Evolutionary conservation across 2,113 vertebrate species (phyloP), one percentile per base, ranked within the genome.

Genomic region (Pelecanus crispus): DNA sequence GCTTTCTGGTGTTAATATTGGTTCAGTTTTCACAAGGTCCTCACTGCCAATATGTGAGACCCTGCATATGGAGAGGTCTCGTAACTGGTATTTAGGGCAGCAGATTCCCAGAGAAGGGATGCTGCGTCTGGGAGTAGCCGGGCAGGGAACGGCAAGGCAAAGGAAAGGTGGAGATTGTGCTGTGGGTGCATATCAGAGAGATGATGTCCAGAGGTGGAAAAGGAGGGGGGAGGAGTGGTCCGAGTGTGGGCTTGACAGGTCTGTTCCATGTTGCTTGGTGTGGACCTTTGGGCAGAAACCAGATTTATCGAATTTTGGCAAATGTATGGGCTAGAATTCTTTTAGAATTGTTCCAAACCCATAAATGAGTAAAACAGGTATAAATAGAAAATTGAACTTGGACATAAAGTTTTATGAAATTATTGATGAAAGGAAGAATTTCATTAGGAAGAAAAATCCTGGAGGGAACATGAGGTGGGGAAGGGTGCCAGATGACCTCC

Each of bases 11-110:
- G 20, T 59, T 78, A 40, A 32, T 34, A 25, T 2, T 47, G 17
- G 4, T n/a, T 81, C 18, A 10, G 31, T 52, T 81, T 80, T 31
- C 49, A 21, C 4, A 32, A 63, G 28, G 14, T 38, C 3, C 29
- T 62, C 34, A n/a, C 16, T 59, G 38, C 17, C 55, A 20, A 8
- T 24, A 14, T 13, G n/a, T 52, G 11, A 77, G 4, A 20, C 8
- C 5, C 13, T 56, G 32, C 3, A 2, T 4, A 3, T 5, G 3
- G 38, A 58, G 14, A 28, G 2, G 7, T 38, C 28, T 61, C 2
- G 1, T 22, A 22, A 22, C 3, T n/a, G 31, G 13, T 65, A 3
- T 68, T 45, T 42, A 31, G 52, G 52, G n/a, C 21, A 25, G 58
- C 6, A 6, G 52, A 49, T 53, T 36, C 25, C 29, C 47, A 47